Conservation (phyloP, 1,140 invertebrate species). For the Drosophila sp. region DNA sequence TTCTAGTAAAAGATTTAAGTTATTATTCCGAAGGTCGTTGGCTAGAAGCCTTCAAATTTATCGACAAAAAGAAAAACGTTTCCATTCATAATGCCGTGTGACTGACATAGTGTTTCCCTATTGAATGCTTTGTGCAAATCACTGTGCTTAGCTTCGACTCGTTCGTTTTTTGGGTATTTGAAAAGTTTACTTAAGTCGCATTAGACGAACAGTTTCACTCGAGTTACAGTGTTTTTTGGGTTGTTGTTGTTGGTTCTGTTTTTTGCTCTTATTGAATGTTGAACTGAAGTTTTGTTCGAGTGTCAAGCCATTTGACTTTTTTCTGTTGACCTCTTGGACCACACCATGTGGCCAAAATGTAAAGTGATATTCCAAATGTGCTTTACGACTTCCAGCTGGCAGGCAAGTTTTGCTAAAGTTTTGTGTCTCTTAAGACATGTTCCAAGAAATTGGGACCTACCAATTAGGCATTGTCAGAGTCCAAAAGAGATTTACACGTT, state of each 20-base stretch:
- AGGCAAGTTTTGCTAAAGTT: conserved; percentile 46
- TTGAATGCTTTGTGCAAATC: no score
- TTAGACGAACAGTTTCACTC: conserved; percentile 30
- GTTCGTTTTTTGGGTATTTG: no score
- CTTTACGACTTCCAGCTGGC: conserved; percentile 35
- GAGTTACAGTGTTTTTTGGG: conserved; percentile 3
- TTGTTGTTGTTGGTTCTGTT: no score
- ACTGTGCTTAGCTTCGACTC: no score
- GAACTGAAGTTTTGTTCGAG: conserved; percentile 17
- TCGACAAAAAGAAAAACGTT: no score
- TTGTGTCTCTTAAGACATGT: conserved; percentile 41
- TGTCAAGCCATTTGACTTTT: conserved; percentile 36
- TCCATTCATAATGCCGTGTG: no score
- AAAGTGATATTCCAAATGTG: conserved; percentile 56
- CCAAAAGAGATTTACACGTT: conserved; percentile 33
- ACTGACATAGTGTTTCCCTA: no score
- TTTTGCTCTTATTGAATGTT: conserved; percentile 40
- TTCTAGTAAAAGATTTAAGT: no score
- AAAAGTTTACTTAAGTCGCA: conserved; percentile 44
- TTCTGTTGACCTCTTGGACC: conserved; percentile 31
- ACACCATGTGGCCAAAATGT: conserved; percentile 48
- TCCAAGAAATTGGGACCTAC: conserved; percentile 47
- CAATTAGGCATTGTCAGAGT: conserved; percentile 46
- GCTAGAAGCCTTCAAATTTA: no score
- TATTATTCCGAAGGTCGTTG: no score